Base-by-base conservation (phyloP, 1,140 invertebrate genomes). In the Scylla paramamosain region DNA sequence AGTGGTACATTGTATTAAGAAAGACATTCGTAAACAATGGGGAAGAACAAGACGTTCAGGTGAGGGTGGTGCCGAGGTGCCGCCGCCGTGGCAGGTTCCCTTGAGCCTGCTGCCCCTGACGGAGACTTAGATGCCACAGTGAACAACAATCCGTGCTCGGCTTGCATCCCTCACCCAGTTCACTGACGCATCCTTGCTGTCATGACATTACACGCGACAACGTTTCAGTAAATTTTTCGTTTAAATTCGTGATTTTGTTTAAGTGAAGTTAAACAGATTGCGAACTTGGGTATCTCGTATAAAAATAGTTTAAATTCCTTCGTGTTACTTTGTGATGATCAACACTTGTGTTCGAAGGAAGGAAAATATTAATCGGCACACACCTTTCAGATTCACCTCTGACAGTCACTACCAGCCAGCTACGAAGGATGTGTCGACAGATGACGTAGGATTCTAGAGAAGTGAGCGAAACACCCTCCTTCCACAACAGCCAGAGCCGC, bases 201-300 rank as follows among this genome's bases (percentile, higher is more conserved):
- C 67, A 25, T 7, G 6, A 77, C 25, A 20, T n/a, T 77, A n/a
- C 10, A 77, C n/a, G 1, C 8, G 67, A 7, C n/a, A n/a, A n/a
- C 67, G 67, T 1, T 77, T 77, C 12, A n/a, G 8, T 3, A 7
- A 77, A 77, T n/a, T n/a, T 2, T 7, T 77, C 0, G 8, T 25
- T 3, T 77, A 77, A 77, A 77, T 77, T 77, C 20, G 25, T 25
- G n/a, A n/a, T 0, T 77, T 7, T n/a, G 12, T n/a, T 25, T 7
- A 12, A 67, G n/a, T 2, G 20, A 7, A 77, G 20, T 77, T n/a
- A 20, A 77, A n/a, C 20, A 77, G 20, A 77, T 77, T 77, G 67
- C 67, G 67, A 77, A 77, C 67, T 77, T 77, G 67, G 67, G 67
- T 77, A 77, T 77, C 67, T 77, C 67, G 7, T 77, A 39, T 77